These are phyloP conservation scores for Apoda limacodes DNA, from an alignment of 2,888 invertebrate genomes.

Conservation along the genomic window DNA sequence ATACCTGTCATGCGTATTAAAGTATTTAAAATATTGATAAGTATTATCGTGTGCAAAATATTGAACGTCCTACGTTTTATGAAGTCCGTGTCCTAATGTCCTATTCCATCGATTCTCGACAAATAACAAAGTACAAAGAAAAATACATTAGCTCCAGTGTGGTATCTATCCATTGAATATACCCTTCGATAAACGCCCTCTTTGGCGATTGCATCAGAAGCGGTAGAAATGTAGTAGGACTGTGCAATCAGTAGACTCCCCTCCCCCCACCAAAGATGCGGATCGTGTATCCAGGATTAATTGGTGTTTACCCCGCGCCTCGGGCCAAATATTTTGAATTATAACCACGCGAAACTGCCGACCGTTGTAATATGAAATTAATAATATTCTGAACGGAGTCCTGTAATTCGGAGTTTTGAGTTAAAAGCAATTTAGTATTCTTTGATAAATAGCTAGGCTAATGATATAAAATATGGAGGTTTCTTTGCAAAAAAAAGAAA, in stretches of 20 bases:
- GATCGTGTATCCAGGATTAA: slow-evolving; percentile 65
- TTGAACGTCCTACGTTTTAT: too few relatives aligned
- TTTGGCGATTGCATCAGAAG: slow-evolving; percentile 47
- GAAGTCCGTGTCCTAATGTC: too few relatives aligned
- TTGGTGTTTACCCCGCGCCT: slow-evolving; percentile 57
- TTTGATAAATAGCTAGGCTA: too few relatives aligned
- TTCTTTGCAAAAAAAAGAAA: too few relatives aligned
- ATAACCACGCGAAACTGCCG: slow-evolving; percentile 57
- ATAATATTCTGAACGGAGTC: slow-evolving; percentile 38
- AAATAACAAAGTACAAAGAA: not conserved
- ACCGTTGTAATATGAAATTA: slow-evolving; percentile 53
- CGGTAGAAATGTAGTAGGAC: slow-evolving; percentile 60
- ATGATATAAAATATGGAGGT: too few relatives aligned
- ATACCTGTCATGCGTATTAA: too few relatives aligned
- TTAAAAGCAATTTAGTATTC: too few relatives aligned
- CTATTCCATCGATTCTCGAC: too few relatives aligned
- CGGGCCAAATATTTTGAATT: slow-evolving; percentile 45
- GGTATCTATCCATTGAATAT: slow-evolving; percentile 32
- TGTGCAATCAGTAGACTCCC: slow-evolving; percentile 47
- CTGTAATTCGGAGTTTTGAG: too few relatives aligned
- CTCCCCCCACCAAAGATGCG: slow-evolving; percentile 31
- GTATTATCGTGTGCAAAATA: too few relatives aligned
- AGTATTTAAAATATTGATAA: too few relatives aligned
- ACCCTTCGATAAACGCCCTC: slow-evolving; percentile 34
- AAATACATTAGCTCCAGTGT: slow-evolving; percentile 41